Conservation (phyloP, 1,140 invertebrate genomes). For the Cotesia glomerata region DNA sequence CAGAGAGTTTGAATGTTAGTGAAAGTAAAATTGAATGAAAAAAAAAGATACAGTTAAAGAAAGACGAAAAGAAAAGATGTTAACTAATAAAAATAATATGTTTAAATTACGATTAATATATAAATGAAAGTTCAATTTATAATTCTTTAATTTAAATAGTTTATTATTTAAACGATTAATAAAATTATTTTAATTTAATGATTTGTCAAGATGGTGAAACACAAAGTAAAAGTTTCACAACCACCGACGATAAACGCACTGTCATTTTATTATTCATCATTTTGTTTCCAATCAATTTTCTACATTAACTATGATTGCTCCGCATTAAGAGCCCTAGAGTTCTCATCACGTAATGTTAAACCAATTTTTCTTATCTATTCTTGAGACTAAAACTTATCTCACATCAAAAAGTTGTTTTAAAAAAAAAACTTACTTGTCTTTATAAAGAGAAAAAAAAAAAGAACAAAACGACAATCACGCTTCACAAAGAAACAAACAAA, state of each 20-base stretch:
- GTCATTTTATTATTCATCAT: background rate
- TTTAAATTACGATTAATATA: too few relatives aligned
- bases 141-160: too few relatives aligned
- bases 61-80: background rate
- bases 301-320: slow-evolving; percentile 12
- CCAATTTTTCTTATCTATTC: slow-evolving; percentile 64
- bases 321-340: background rate
- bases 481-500: background rate
- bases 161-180: too few relatives aligned
- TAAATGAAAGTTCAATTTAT: too few relatives aligned
- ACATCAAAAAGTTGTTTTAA: background rate
- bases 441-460: background rate
- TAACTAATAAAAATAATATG: too few relatives aligned
- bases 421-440: background rate
- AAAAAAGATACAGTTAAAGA: background rate
- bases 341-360: background rate
- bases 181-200: too few relatives aligned
- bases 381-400: background rate
- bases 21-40: background rate
- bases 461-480: background rate
- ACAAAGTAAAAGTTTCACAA: background rate
- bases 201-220: too few relatives aligned
- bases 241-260: slow-evolving; percentile 7
- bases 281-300: background rate
- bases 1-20: background rate